These are phyloP conservation scores for Adelosebastes latens DNA, from an alignment of 2,797 vertebrate species.

Conservation along the genomic window DNA sequence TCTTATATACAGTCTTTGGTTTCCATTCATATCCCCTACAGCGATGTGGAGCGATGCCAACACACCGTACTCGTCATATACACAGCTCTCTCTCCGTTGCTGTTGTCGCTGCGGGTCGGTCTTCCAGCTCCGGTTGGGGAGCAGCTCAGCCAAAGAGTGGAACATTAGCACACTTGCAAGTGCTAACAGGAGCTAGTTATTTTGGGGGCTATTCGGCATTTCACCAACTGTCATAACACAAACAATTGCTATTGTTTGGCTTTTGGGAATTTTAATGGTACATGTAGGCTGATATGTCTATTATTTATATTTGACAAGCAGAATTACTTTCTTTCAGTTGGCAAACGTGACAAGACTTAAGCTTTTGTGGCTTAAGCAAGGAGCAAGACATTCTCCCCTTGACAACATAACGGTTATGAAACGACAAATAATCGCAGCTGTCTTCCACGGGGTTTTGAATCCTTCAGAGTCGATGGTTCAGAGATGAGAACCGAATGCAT, in stretches of 20 bases:
- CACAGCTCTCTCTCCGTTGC: too few species aligned
- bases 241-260: background rate
- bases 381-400: background rate
- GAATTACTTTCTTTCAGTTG: background rate
- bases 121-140: too few species aligned
- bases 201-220: background rate
- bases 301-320: slow-evolving; percentile 5
- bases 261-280: slow-evolving; percentile 17
- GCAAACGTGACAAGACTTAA: background rate
- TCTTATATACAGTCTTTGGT: too few species aligned
- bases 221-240: background rate
- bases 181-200: background rate
- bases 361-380: background rate
- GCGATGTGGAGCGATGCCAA: too few species aligned
- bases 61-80: too few species aligned
- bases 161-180: background rate
- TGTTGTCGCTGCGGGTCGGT: too few species aligned
- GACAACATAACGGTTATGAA: background rate
- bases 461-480: background rate
- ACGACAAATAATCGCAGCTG: background rate
- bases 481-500: background rate
- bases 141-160: too few species aligned
- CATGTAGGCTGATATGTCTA: slow-evolving; percentile 2
- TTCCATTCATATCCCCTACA: too few species aligned
- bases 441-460: background rate